These are phyloP conservation scores for Odontocolon sp. DNA, from an alignment of 2,888 invertebrate species.

Conservation along the genomic window DNA sequence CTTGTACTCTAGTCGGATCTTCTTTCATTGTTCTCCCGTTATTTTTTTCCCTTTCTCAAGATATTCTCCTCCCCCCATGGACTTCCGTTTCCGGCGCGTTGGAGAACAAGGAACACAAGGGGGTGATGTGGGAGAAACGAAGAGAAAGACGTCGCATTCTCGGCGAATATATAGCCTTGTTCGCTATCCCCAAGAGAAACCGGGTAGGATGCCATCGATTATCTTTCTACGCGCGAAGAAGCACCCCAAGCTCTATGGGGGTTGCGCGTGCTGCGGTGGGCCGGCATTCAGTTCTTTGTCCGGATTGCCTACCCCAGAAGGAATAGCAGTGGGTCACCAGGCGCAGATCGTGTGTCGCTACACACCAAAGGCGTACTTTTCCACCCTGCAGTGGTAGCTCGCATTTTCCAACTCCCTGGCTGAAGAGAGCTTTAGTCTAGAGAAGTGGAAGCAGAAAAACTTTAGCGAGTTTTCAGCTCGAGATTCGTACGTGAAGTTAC, in stretches of 20 bases:
- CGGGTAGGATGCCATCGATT: conserved; percentile 71
- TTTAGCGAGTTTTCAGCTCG: conserved; percentile 46
- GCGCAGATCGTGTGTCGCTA: conserved; percentile 43
- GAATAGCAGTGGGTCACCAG: conserved; percentile 62
- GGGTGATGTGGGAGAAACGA: conserved; percentile 37
- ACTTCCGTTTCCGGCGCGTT: conserved; percentile 56
- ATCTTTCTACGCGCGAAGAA: conserved; percentile 74
- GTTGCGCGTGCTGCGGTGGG: conserved; percentile 16
- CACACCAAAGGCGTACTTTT: conserved; percentile 8
- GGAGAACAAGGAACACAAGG: conserved; percentile 18
- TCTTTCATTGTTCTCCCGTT: conserved; percentile 59
- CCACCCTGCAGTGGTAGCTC: neutral
- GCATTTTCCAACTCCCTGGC: neutral
- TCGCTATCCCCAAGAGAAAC: neutral
- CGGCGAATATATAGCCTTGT: conserved; percentile 4
- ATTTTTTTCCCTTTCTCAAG: conserved; percentile 32
- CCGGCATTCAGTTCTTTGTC: conserved; percentile 58
- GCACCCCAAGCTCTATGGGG: conserved; percentile 59
- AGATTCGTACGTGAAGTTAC: neutral
- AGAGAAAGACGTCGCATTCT: conserved; percentile 57
- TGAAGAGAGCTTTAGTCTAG: conserved; percentile 7
- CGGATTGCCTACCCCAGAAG: conserved; percentile 47
- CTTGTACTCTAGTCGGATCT: conserved; percentile 31
- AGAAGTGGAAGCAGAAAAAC: conserved; percentile 45
- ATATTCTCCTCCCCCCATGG: conserved; percentile 27